These are phyloP conservation scores for Syrista parreyssii DNA, from an alignment of 2,888 invertebrate genomes.

Conservation along the genomic window DNA sequence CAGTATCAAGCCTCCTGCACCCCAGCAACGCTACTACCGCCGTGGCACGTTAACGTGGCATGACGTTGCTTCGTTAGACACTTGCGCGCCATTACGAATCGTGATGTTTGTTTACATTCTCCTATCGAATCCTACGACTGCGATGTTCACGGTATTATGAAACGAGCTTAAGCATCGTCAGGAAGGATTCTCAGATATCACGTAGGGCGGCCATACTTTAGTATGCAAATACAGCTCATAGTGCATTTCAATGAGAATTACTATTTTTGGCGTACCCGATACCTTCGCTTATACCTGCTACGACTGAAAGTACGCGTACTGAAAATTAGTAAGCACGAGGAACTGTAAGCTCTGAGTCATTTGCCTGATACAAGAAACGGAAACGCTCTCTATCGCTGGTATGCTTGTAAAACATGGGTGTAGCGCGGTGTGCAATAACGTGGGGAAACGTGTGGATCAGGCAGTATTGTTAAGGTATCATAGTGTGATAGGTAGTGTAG, in stretches of 20 bases:
- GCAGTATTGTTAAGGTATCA: not conserved
- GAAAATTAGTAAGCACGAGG: not conserved
- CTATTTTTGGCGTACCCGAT: not conserved
- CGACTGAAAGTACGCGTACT: not conserved
- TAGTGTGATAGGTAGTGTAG: not conserved
- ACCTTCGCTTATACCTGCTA: not conserved
- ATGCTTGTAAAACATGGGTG: not conserved
- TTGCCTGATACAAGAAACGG: not conserved
- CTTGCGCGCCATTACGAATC: slow-evolving; percentile 11
- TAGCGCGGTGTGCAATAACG: not conserved
- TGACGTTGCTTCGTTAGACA: slow-evolving; percentile 46
- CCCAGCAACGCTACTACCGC: not conserved
- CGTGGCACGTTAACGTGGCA: slow-evolving; percentile 39
- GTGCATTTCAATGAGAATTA: not conserved
- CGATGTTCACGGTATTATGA: not conserved
- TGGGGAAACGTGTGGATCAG: not conserved
- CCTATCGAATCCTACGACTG: not conserved
- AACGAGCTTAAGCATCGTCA: not conserved
- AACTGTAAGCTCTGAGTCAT: not conserved
- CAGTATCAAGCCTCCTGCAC: not conserved
- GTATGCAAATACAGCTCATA: not conserved
- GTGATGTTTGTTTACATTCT: slow-evolving; percentile 30
- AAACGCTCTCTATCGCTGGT: not conserved
- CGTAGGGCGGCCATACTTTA: not conserved
- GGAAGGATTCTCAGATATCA: not conserved